phyloP scores from a whole-genome alignment of 2,113 vertebrate genomes.

The Taurulus bubalis region DNA sequence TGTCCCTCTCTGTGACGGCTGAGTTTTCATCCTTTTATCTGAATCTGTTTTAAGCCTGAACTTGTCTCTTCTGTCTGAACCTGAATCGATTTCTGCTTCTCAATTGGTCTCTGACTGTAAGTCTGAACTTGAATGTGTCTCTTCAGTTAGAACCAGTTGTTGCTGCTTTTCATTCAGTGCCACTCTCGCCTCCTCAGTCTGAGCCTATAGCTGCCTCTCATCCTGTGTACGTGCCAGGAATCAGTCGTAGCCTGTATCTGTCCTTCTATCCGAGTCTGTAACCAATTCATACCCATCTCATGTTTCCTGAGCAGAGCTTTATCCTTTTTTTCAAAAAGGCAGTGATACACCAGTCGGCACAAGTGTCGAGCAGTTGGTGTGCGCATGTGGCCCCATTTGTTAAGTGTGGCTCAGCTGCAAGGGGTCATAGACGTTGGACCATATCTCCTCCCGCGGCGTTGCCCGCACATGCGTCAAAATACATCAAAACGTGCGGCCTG shows the following conservation, averaged over 20 bases:
- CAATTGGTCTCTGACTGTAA: neutral
- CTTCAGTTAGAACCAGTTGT: neutral
- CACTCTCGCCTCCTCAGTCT: neutral
- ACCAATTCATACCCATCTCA: neutral
- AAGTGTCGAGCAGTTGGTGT: neutral
- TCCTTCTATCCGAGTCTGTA: neutral
- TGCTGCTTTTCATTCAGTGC: neutral
- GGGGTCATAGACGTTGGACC: too few relatives aligned
- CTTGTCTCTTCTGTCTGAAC: neutral
- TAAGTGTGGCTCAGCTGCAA: too few relatives aligned
- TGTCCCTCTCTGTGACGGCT: neutral
- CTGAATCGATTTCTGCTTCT: neutral
- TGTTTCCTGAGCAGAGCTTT: neutral
- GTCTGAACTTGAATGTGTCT: neutral
- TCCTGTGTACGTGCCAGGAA: neutral
- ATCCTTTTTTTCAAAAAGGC: neutral
- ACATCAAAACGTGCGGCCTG: too few relatives aligned
- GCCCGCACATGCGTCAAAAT: too few relatives aligned
- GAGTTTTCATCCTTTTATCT: neutral
- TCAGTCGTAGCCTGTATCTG: neutral
- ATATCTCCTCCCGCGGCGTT: too few relatives aligned
- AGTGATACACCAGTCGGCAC: too few relatives aligned
- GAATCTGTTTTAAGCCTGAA: neutral
- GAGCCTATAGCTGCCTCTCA: neutral
- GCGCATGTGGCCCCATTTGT: neutral